phyloP scores from a whole-genome alignment of 2,113 vertebrate genomes.

The Oceanites oceanicus region DNA sequence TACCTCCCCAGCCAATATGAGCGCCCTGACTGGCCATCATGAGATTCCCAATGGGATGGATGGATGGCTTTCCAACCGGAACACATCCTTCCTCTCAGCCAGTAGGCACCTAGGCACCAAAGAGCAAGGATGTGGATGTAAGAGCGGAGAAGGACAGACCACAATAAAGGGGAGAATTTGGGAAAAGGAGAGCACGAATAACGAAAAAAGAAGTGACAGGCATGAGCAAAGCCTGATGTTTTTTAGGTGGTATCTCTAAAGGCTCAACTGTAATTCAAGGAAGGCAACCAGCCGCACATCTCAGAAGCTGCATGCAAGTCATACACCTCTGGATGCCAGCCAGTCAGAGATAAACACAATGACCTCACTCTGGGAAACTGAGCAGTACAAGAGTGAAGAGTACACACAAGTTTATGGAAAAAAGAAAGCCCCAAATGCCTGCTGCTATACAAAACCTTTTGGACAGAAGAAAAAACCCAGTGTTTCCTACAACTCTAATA shows the following conservation, averaged over 20 bases:
- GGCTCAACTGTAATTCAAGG: not conserved
- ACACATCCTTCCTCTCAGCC: not conserved
- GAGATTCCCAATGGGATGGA: not conserved
- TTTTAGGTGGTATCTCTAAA: not conserved
- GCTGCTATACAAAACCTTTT: not conserved
- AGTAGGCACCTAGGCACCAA: not conserved
- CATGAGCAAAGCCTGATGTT: not conserved
- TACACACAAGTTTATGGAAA: not conserved
- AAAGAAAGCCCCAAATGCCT: not conserved
- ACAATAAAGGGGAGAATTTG: not conserved
- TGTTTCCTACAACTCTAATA: not conserved
- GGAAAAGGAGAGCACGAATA: not conserved
- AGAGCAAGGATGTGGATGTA: not conserved
- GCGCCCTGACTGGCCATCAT: not conserved
- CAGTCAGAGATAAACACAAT: not conserved
- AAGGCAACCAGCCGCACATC: rapidly evolving
- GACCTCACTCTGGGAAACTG: not conserved
- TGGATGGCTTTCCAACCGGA: not conserved
- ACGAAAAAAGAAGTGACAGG: not conserved
- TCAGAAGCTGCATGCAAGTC: not conserved
- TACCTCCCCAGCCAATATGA: not conserved
- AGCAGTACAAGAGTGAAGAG: not conserved
- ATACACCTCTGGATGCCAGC: not conserved
- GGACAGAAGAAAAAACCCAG: not conserved
- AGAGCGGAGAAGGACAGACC: not conserved